A percentile compares a stretch with the other conserved stretches of the same genome.
phyloP scores from a whole-genome alignment of 2,888 invertebrate genomes.

The Linnaemya tessellans region DNA sequence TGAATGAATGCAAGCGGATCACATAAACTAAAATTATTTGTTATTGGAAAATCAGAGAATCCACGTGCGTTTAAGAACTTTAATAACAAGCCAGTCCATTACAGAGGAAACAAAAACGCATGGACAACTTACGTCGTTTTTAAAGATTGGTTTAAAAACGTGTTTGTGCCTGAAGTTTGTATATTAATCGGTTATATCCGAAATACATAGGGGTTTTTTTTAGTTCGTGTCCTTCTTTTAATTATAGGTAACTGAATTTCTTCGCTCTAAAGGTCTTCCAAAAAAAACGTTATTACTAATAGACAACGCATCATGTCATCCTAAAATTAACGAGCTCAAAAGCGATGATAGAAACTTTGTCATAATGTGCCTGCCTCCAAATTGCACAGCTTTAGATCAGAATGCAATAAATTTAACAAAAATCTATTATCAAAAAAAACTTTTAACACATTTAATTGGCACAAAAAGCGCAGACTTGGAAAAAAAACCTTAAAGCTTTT shows the following conservation, averaged over 20 bases:
- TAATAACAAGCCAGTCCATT: conserved; percentile 24
- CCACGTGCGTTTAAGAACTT: conserved; percentile 67
- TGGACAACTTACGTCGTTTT: conserved; percentile 63
- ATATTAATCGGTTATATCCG: conserved; percentile 19
- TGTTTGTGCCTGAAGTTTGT: conserved; percentile 21
- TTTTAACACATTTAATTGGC: no score
- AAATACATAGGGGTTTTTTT: not conserved
- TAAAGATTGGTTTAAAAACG: conserved; percentile 12
- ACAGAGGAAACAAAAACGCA: conserved; percentile 45
- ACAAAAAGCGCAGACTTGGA: no score
- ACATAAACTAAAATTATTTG: conserved; percentile 72
- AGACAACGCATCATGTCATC: conserved; percentile 13
- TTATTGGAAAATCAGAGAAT: conserved; percentile 72
- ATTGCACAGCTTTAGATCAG: no score
- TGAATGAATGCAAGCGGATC: conserved; percentile 72
- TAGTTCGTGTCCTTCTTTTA: not conserved
- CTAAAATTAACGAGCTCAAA: conserved; percentile 10
- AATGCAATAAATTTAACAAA: no score
- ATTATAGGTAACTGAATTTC: conserved; percentile 14
- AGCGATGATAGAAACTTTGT: conserved; percentile 8
- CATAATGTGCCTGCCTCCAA: no score
- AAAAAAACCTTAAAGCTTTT: no score
- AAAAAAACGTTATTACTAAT: not conserved
- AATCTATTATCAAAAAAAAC: no score
- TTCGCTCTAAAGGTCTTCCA: conserved; percentile 20